Percentiles rank a stretch among this genome's conserved stretches.
phyloP scores from a whole-genome alignment of 2,888 invertebrate species.

The Rhyacophila evoluta region DNA sequence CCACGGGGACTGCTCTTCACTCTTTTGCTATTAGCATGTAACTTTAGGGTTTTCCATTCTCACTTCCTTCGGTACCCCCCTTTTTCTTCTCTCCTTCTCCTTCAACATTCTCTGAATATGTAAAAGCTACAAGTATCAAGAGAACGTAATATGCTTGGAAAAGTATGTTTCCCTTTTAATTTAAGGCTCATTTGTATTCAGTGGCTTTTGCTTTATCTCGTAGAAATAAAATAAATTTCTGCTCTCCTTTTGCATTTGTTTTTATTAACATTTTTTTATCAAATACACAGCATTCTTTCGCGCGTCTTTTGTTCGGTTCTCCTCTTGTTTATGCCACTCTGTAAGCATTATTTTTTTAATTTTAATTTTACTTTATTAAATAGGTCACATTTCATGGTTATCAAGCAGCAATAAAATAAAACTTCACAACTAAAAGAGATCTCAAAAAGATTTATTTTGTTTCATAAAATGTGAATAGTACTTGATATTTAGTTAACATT shows the following conservation, averaged over 20 bases:
- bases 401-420: too few species aligned
- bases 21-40: slow-evolving; percentile 44
- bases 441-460: too few species aligned
- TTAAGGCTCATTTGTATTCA: slow-evolving; percentile 29
- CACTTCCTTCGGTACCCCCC: slow-evolving; percentile 28
- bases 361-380: too few species aligned
- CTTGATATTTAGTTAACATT: too few species aligned
- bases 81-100: slow-evolving; percentile 34
- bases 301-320: too few species aligned
- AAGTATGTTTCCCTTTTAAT: slow-evolving; percentile 23
- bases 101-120: slow-evolving; percentile 38
- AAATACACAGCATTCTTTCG: not conserved
- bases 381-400: too few species aligned
- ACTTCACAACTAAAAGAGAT: too few species aligned
- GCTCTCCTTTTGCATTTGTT: not conserved
- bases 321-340: too few species aligned
- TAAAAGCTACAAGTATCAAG: slow-evolving; percentile 25
- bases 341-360: too few species aligned
- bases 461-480: too few species aligned
- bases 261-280: slow-evolving; percentile 19
- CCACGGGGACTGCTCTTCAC: slow-evolving; percentile 39
- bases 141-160: not conserved
- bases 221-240: slow-evolving; percentile 15
- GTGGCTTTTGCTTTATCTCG: slow-evolving; percentile 16
- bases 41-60: slow-evolving; percentile 33